Percentiles rank a stretch among this genome's conserved stretches.
phyloP scores from a whole-genome alignment of 2,888 invertebrate genomes.

The Rosalia funebris region DNA sequence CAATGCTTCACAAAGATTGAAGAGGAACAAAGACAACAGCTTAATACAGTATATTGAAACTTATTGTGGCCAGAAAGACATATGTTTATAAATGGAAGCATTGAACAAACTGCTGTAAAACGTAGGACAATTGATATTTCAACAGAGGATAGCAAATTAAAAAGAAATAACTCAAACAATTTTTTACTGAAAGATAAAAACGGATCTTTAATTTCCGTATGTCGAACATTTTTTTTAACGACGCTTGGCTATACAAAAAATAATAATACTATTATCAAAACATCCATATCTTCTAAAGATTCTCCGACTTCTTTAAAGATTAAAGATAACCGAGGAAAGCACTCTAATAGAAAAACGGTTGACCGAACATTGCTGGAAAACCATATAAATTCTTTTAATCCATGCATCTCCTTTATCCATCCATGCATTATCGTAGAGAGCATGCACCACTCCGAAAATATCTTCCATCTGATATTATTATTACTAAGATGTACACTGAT shows the following conservation, averaged over 20 bases:
- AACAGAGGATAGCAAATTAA: too few species aligned
- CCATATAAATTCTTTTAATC: too few species aligned
- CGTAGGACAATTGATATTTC: not conserved
- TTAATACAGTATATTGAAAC: slow-evolving; percentile 28
- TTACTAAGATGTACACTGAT: not conserved
- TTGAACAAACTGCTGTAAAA: slow-evolving; percentile 26
- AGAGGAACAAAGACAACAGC: slow-evolving; percentile 23
- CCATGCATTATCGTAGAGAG: not conserved
- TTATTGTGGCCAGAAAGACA: slow-evolving; percentile 22
- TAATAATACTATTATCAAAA: too few species aligned
- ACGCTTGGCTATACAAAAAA: not conserved
- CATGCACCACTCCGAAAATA: not conserved
- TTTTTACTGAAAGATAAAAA: slow-evolving; percentile 18
- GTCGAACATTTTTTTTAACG: slow-evolving; percentile 10
- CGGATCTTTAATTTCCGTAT: slow-evolving; percentile 1
- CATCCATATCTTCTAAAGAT: too few species aligned
- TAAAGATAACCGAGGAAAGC: too few species aligned
- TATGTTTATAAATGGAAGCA: slow-evolving; percentile 26
- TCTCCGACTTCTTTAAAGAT: too few species aligned
- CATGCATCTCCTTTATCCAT: not conserved
- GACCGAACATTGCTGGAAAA: too few species aligned
- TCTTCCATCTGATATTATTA: not conserved
- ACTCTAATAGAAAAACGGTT: too few species aligned
- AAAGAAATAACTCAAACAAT: slow-evolving; percentile 21
- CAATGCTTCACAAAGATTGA: slow-evolving; percentile 17